Percentiles rank a stretch among this genome's conserved stretches.
Conservation (phyloP, 2,888 invertebrate genomes). For the Chrysomela aeneicollis region DNA sequence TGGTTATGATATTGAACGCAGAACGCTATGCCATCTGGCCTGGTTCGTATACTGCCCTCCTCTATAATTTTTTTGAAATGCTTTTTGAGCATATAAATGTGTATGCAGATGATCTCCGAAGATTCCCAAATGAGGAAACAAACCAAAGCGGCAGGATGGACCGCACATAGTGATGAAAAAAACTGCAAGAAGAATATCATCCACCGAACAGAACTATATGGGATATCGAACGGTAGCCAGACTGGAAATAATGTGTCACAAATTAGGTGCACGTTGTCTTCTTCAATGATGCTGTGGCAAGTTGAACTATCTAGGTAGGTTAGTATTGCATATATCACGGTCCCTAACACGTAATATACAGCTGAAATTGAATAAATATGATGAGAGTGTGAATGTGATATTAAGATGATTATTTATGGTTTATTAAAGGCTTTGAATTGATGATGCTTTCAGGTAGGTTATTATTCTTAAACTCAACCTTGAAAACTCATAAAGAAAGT, state of each 20-base stretch:
- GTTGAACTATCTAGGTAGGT: not conserved
- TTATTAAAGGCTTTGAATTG: too few species aligned
- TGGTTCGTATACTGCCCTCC: not conserved
- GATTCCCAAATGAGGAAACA: not conserved
- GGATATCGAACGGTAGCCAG: not conserved
- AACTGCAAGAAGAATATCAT: not conserved
- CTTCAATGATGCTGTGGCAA: not conserved
- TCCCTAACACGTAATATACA: not conserved
- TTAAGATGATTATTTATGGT: too few species aligned
- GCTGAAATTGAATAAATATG: not conserved
- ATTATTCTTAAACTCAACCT: too few species aligned
- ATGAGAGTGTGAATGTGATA: too few species aligned
- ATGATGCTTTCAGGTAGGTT: too few species aligned
- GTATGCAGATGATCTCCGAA: not conserved
- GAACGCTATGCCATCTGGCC: not conserved
- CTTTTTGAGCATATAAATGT: not conserved
- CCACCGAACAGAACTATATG: not conserved
- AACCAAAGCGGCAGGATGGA: not conserved
- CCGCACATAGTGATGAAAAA: not conserved
- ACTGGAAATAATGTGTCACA: not conserved
- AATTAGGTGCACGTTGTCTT: not conserved
- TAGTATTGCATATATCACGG: not conserved
- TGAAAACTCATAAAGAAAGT: too few species aligned
- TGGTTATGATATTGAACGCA: not conserved
- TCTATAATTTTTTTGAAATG: not conserved